Evolutionary conservation across 2,888 invertebrate genomes (phyloP), one percentile per base, ranked within the genome.

Genomic region (Melitaea athalia): DNA sequence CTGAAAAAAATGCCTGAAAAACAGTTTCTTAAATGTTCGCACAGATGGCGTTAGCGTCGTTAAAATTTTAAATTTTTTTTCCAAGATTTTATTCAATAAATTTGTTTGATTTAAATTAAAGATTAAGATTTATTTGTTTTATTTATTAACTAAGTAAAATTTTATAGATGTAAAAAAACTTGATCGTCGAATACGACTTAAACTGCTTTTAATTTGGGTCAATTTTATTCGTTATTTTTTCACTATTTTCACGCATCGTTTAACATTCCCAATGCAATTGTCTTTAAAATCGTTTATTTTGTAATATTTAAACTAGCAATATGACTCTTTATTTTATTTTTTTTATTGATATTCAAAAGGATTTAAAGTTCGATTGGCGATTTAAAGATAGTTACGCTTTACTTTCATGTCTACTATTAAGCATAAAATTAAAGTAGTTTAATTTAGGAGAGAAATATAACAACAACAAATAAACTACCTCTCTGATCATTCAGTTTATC

Each of bases 31-130:
- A 65, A 33, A 38, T 55, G 53, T 17, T 71, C 43, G 59, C 70
- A 76, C 79, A 88, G 88, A 82, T 88, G 88, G 86, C 86, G 82
- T 57, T 77, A 59, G 53, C 67, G 71, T 77, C 75, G 77, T 72
- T 76, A 69, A n/a, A 24, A 49, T 14, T 14, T 49, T 15, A 43
- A 15, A 12, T 3, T 50, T 50, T 43, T 59, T 38, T 31, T 14
- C 8, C 33, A 12, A 57, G 10, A 8, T n/a, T 0, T 38, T 17
- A 17, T 17, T 52, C 3, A 52, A 5, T 4, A 52, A 17, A 17
- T n/a, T 15, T 50, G 4, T 15, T 50, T 50, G 2, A 14, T 50
- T 24, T 49, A 11, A 45, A 43, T 11, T 49, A 49, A 38, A 38
- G 8, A n/a, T 49, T 49, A 5, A 49, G 6, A 5, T n/a, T n/a